Evolutionary conservation across 2,113 vertebrate species (phyloP).

Genomic region (Herpailurus yagouaroundi): DNA sequence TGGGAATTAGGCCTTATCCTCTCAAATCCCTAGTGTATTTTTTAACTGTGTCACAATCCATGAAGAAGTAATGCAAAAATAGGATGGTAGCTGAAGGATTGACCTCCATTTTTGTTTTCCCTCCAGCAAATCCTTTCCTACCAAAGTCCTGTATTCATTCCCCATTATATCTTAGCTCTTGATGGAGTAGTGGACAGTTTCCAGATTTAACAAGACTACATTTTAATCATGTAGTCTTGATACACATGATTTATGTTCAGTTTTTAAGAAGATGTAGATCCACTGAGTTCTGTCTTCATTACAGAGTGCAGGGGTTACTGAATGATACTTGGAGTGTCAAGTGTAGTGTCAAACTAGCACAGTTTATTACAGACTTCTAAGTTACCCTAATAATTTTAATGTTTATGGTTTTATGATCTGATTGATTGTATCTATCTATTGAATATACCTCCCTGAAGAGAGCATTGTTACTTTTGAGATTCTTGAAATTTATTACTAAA

Average conservation of each 20-base stretch:
- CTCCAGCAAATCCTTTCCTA: not conserved
- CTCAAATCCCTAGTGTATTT: slow-evolving; percentile 5
- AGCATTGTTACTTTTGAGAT: not conserved
- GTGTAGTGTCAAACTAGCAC: not conserved
- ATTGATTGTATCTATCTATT: not conserved
- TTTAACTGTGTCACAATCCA: not conserved
- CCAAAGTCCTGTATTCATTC: not conserved
- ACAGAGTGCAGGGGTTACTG: not conserved
- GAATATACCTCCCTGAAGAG: not conserved
- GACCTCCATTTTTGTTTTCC: not conserved
- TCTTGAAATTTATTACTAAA: not conserved
- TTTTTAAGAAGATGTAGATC: not conserved
- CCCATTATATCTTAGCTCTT: not conserved
- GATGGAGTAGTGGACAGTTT: not conserved
- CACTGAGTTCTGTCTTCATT: not conserved
- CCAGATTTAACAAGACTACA: not conserved
- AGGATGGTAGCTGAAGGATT: not conserved
- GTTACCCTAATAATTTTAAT: not conserved
- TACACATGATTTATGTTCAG: not conserved
- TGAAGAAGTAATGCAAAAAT: not conserved
- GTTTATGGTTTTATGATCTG: not conserved
- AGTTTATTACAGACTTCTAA: not conserved
- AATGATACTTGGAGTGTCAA: not conserved
- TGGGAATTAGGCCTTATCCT: slow-evolving; percentile 1
- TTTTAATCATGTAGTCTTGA: not conserved